A percentile compares a stretch with the other conserved stretches of the same genome.
phyloP scores from a whole-genome alignment of 2,797 vertebrate genomes.

The Acrossocheilus wenchowensis region DNA sequence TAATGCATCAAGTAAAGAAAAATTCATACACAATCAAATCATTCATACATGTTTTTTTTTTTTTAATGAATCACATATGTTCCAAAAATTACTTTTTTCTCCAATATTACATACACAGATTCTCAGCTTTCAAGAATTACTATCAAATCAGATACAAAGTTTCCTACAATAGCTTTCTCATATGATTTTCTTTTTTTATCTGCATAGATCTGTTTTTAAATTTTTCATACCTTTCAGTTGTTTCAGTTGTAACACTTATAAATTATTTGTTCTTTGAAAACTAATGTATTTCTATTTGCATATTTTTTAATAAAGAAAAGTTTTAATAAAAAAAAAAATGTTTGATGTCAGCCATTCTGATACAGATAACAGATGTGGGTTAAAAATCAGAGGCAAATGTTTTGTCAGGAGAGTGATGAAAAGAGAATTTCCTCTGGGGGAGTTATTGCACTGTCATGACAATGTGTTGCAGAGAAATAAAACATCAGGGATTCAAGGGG shows the following conservation, averaged over 20 bases:
- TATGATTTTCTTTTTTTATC: not conserved
- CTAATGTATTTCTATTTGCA: slow-evolving; percentile 64
- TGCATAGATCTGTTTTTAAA: slow-evolving; percentile 16
- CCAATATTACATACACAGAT: not conserved
- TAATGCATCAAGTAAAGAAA: not conserved
- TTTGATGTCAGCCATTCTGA: not conserved
- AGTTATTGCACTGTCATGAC: not conserved
- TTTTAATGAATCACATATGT: not conserved
- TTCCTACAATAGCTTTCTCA: not conserved
- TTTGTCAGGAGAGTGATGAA: not conserved
- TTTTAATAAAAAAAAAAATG: slow-evolving; percentile 31
- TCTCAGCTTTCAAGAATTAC: not conserved
- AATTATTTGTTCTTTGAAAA: slow-evolving; percentile 90
- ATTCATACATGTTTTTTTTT: not conserved
- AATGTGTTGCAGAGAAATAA: not conserved
- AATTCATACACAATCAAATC: not conserved
- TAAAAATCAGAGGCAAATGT: not conserved
- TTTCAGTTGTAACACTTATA: slow-evolving; percentile 65
- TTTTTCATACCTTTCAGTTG: not conserved
- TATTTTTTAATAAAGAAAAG: slow-evolving; percentile 70
- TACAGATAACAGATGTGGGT: not conserved
- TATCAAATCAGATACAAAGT: not conserved
- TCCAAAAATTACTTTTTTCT: not conserved
- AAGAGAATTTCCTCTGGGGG: not conserved
- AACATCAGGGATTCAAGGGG: not conserved